phyloP scores from a whole-genome alignment of 2,888 invertebrate genomes.

The Drosophila robusta region DNA sequence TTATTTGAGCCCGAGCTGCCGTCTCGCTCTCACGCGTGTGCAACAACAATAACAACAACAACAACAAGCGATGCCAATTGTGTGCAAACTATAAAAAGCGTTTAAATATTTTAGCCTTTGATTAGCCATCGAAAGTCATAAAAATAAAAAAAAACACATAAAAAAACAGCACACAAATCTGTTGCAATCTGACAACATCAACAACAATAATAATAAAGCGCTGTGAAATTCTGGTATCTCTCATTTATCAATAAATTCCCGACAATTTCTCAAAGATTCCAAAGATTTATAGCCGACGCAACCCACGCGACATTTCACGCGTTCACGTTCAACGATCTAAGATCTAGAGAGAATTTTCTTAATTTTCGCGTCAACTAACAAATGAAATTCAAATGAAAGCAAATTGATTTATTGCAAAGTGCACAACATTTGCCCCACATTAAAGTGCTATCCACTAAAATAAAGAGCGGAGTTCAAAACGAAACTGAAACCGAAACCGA shows the following conservation, averaged over 20 bases:
- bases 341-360: conserved; percentile 12
- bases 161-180: conserved; percentile 39
- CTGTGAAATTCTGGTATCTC: conserved; percentile 25
- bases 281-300: conserved; percentile 65
- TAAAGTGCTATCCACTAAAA: conserved; percentile 34
- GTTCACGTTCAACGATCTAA: conserved; percentile 11
- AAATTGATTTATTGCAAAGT: conserved; percentile 73
- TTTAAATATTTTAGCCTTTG: conserved; percentile 55
- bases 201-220: conserved; percentile 41
- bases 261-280: conserved; percentile 35
- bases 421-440: conserved; percentile 72
- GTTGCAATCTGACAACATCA: conserved; percentile 45
- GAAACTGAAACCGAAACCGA: conserved; percentile 7
- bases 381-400: conserved; percentile 56
- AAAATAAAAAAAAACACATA: conserved; percentile 7
- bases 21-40: conserved; percentile 61
- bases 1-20: conserved; percentile 63
- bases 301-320: conserved; percentile 66
- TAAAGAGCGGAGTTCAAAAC: conserved; percentile 16
- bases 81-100: conserved; percentile 65
- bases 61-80: conserved; percentile 39
- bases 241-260: conserved; percentile 43
- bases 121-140: conserved; percentile 50
- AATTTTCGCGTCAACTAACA: conserved; percentile 47
- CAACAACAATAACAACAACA: conserved; percentile 45